Evolutionary conservation across 2,797 vertebrate genomes (phyloP).

Genomic region (Anguilla megastoma): DNA sequence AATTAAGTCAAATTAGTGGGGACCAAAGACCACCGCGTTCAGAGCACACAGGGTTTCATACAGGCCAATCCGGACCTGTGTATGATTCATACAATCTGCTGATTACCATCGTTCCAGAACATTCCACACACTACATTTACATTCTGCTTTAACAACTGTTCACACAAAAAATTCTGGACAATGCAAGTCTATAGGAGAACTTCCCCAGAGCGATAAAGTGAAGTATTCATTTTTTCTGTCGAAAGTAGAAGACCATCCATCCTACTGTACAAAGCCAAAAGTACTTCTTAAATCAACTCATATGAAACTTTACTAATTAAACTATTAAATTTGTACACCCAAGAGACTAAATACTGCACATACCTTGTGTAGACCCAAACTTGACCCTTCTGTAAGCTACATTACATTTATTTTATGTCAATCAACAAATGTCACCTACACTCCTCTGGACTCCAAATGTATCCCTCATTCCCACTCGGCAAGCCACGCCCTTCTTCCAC

Average conservation of each 20-base stretch:
- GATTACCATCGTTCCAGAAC: neutral
- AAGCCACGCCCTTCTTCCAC: neutral
- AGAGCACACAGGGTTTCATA: constrained; percentile 30
- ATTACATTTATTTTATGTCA: neutral
- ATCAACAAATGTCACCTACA: neutral
- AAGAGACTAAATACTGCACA: too few species aligned
- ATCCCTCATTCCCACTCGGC: neutral
- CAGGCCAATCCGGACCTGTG: neutral
- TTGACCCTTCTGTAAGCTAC: neutral
- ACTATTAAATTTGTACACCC: neutral
- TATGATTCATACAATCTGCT: neutral
- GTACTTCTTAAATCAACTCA: neutral
- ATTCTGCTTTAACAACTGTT: neutral
- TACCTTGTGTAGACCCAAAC: too few species aligned
- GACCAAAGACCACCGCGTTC: constrained; percentile 19
- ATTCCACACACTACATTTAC: neutral
- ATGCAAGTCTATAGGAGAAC: neutral
- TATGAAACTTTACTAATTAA: neutral
- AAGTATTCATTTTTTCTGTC: neutral
- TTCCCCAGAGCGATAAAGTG: neutral
- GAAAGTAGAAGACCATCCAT: neutral
- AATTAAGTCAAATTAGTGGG: neutral
- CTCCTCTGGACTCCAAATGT: neutral
- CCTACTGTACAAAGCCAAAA: neutral
- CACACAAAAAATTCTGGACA: neutral